phyloP scores from a whole-genome alignment of 2,888 invertebrate genomes.

The Alsophila aescularia region DNA sequence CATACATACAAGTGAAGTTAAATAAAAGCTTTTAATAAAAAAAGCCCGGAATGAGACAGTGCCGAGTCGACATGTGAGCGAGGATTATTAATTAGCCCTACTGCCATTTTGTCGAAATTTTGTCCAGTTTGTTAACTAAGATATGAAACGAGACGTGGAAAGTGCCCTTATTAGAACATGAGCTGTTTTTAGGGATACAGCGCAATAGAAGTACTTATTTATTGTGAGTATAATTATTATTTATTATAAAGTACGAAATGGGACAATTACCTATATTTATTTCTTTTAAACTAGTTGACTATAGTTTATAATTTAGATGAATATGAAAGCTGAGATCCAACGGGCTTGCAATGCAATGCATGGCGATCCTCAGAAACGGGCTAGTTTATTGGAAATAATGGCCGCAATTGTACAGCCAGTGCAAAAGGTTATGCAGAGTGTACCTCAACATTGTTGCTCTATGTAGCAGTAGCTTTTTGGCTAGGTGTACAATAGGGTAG shows the following conservation, averaged over 20 bases:
- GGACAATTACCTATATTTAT: background rate
- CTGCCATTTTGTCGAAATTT: background rate
- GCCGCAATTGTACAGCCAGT: too few species aligned
- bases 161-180: conserved; percentile 12
- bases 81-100: background rate
- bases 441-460: too few species aligned
- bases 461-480: too few species aligned
- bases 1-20: too few species aligned
- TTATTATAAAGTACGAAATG: background rate
- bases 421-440: too few species aligned
- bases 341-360: too few species aligned
- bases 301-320: background rate
- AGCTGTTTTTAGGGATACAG: conserved; percentile 1
- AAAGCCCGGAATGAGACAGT: too few species aligned
- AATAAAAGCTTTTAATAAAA: too few species aligned
- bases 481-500: too few species aligned
- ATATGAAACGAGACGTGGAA: background rate
- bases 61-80: too few species aligned
- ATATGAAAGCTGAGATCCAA: background rate
- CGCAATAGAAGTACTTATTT: conserved; percentile 32
- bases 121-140: background rate
- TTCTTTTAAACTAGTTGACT: background rate
- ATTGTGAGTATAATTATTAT: conserved; percentile 2
- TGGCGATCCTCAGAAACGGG: too few species aligned
- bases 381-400: too few species aligned